A percentile compares a stretch with the other conserved stretches of the same genome.
Evolutionary conservation across 2,888 invertebrate genomes (phyloP).

Genomic region (Plagodis dolabraria): DNA sequence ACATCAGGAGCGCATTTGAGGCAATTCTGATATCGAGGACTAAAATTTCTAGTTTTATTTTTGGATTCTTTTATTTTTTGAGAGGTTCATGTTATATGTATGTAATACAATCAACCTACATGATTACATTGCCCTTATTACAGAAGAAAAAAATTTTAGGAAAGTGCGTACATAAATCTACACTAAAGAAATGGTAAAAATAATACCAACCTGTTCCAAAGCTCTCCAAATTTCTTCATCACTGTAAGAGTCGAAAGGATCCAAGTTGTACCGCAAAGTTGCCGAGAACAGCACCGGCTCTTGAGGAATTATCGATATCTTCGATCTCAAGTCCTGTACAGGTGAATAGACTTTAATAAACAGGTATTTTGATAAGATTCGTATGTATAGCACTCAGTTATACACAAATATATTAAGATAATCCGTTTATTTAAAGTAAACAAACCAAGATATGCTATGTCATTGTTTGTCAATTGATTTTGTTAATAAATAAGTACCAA

Average conservation of each 20-base stretch:
- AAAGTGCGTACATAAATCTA: too few relatives aligned
- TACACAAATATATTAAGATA: neutral
- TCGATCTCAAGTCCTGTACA: slow-evolving; percentile 83
- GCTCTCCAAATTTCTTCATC: slow-evolving; percentile 88
- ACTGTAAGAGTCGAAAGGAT: slow-evolving; percentile 87
- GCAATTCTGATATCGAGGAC: too few relatives aligned
- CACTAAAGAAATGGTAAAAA: too few relatives aligned
- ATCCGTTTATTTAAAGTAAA: neutral
- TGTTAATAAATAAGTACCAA: too few relatives aligned
- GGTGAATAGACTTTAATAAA: slow-evolving; percentile 17
- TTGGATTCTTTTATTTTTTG: too few relatives aligned
- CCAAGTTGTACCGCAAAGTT: slow-evolving; percentile 88
- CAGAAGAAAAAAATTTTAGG: too few relatives aligned
- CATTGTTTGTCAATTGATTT: neutral
- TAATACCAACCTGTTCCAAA: slow-evolving; percentile 80
- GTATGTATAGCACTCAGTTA: slow-evolving; percentile 5
- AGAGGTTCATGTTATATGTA: too few relatives aligned
- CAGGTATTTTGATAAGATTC: slow-evolving; percentile 1
- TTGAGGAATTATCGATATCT: slow-evolving; percentile 90
- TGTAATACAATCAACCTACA: too few relatives aligned
- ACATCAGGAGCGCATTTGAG: too few relatives aligned
- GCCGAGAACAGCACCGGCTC: slow-evolving; percentile 88
- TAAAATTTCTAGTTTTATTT: too few relatives aligned
- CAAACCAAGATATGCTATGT: neutral
- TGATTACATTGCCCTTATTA: too few relatives aligned